A percentile compares a stretch with the other conserved stretches of the same genome.
Conservation (phyloP, 2,113 vertebrate genomes). For the Pseudois nayaur region DNA sequence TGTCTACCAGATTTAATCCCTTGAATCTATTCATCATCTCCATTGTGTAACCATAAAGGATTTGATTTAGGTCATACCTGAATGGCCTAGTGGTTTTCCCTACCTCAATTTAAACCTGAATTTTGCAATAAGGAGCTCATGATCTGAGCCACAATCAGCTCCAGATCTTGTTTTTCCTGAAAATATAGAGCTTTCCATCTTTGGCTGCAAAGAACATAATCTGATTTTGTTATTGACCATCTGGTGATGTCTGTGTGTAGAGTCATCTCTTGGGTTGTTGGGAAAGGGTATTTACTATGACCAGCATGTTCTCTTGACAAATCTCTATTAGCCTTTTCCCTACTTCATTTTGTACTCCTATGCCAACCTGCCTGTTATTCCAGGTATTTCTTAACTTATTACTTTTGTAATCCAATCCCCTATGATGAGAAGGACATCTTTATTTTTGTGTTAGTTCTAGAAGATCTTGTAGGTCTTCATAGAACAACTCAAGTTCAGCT, state of each 20-base stretch:
- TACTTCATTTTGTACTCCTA: background rate
- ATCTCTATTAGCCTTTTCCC: background rate
- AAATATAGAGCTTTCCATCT: background rate
- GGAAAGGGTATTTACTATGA: background rate
- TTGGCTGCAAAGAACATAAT: background rate
- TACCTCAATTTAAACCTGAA: background rate
- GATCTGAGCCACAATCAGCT: background rate
- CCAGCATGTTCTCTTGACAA: background rate
- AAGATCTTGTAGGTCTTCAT: background rate
- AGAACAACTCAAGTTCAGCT: background rate
- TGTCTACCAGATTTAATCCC: background rate
- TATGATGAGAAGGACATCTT: background rate
- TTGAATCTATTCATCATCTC: background rate
- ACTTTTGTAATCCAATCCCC: background rate
- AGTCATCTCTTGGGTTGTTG: background rate
- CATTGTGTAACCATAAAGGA: background rate
- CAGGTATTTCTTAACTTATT: background rate
- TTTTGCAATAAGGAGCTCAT: background rate
- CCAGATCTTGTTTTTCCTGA: background rate
- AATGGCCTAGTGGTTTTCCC: background rate
- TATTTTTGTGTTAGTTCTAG: background rate
- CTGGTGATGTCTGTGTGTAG: background rate
- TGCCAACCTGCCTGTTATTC: background rate
- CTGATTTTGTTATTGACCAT: background rate
- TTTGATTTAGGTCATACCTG: background rate